Base-by-base conservation (phyloP, 2,113 vertebrate genomes). In the Machaerirhynchus nigripectus region DNA sequence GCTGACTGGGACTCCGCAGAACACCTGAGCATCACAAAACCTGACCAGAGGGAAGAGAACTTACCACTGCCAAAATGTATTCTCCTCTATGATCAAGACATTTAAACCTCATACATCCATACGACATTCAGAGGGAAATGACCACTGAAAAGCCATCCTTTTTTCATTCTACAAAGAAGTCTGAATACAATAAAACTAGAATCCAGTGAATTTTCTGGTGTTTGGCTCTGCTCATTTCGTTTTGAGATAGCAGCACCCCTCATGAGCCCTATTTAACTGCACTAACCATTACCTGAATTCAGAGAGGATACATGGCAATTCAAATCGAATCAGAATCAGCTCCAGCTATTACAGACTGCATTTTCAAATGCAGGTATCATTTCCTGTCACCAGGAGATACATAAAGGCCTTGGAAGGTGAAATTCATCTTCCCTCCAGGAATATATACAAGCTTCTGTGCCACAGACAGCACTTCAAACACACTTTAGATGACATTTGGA, bases 71-170 rank as follows among this genome's bases (percentile, higher is more conserved):
- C 31, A 35, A 75, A 82, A 49, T 1, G 6, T 15, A 7, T 20
- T 57, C 26, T 78, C 19, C 27, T 39, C 22, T 57, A 3, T 5
- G 12, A 40, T 24, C 37, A 77, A 19, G 46, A 28, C 35, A 44
- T 39, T 84, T 26, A 60, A 52, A 39, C 37, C 74, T 6, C 2
- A 3, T 5, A 15, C 9, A 44, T 8, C 24, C 33, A 3, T 20
- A 26, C 0, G 1, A 55, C 27, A 50, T 46, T 75, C n/a, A 33
- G 1, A 61, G 27, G 39, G 35, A 59, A 83, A 59, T 0, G 0
- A 49, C 19, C 30, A 39, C 30, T 20, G 47, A 60, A 77, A 68
- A 67, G 5, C 27, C 55, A 23, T 52, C 49, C 14, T 65, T 33
- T 33, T 86, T 59, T 40, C 22, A 49, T 44, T 61, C 59, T 52